Evolutionary conservation across 1,140 invertebrate genomes (phyloP), one percentile per base, ranked within the genome.

Genomic region (Lordiphosa clarofinis): DNA sequence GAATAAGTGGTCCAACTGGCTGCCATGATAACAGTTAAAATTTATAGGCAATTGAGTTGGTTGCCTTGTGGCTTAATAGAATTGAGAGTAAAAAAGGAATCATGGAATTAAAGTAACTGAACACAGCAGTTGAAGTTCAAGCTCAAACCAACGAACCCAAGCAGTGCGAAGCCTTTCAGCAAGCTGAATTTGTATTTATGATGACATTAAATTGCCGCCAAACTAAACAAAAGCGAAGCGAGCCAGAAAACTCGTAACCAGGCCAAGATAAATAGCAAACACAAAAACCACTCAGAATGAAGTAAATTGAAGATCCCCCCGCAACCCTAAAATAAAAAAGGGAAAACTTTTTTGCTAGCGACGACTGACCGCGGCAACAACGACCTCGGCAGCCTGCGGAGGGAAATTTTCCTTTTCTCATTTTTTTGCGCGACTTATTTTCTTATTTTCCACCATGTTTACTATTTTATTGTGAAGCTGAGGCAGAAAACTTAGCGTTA

Each of bases 281-380:
- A 81, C 67, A 82, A 82, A 82, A 81, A 82, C 76, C 75, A 82
- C 75, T 82, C 76, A 82, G 69, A 82, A 72, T 56, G 59, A 63
- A 67, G 75, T 81, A 81, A 72, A 82, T 82, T 82, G 58, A 64
- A 43, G 76, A 71, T 49, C 59, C 59, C 58, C 28, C 19, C 12
- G 10, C 40, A 7, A n/a, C 48, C 28, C 28, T 31, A 31, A 49
- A 49, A 35, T 44, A 2, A 24, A 39, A n/a, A 11, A 55, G 56
- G 44, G 44, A 69, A 70, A 68, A 60, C 21, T 69, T 69, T 60
- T 50, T 13, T 28, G 15, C 36, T 21, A 37, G 44, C 56, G 66
- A 61, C 66, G 69, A 15, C 65, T 24, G 56, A 15, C 37, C 64
- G 31, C 42, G 35, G 10, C 11, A 12, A 15, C 42, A 60, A 55